Evolutionary conservation across 2,113 vertebrate genomes (phyloP).

Genomic region (Corythaeola cristata): DNA sequence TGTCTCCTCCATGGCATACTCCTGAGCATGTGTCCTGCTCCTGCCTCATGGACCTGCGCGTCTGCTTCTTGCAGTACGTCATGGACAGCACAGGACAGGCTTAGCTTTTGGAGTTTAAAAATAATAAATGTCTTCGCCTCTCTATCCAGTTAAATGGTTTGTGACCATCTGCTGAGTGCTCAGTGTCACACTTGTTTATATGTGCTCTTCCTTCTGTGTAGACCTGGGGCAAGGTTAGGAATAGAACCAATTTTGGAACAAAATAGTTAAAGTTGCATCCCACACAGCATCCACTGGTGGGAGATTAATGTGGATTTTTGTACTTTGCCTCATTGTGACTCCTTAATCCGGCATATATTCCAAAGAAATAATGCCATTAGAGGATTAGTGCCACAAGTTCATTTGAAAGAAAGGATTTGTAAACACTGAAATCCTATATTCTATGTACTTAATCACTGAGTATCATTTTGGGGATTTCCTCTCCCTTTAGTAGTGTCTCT

Average conservation of each 20-base stretch:
- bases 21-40: neutral
- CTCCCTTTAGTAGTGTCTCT: constrained; percentile 37
- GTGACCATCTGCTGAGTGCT: constrained; percentile 13
- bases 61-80: neutral
- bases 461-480: constrained; percentile 72
- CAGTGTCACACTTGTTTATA: constrained; percentile 34
- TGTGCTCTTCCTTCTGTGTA: neutral
- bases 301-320: constrained; percentile 83
- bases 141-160: constrained; percentile 17
- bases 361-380: constrained; percentile 83
- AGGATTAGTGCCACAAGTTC: constrained; percentile 84
- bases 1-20: neutral
- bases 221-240: constrained; percentile 44
- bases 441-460: constrained; percentile 64
- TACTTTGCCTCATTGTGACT: constrained; percentile 85
- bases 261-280: constrained; percentile 65
- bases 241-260: constrained; percentile 57
- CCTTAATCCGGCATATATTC: constrained; percentile 80
- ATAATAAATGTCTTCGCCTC: neutral
- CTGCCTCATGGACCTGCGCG: neutral
- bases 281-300: constrained; percentile 50
- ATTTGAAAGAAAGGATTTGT: constrained; percentile 77
- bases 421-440: constrained; percentile 73
- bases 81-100: neutral
- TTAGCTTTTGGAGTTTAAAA: constrained; percentile 8